phyloP scores from a whole-genome alignment of 2,113 vertebrate species.

The Hylia prasina region DNA sequence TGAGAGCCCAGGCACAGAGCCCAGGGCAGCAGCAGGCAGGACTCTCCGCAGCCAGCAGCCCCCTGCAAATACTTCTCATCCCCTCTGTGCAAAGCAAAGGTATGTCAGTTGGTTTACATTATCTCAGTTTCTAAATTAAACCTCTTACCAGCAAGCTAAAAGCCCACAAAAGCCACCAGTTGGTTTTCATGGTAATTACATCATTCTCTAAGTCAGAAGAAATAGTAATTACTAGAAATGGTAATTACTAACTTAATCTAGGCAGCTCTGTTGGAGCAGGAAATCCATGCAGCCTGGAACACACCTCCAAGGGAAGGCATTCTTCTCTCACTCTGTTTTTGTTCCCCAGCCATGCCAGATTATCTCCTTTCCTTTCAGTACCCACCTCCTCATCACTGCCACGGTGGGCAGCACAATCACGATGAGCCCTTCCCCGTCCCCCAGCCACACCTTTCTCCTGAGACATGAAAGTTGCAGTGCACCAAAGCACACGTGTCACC shows the following conservation, averaged over 20 bases:
- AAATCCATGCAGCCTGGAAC: not conserved
- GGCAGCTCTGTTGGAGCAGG: conserved; percentile 23
- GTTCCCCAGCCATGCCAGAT: not conserved
- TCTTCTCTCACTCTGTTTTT: not conserved
- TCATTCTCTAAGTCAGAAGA: conserved; percentile 12
- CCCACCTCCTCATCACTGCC: not conserved
- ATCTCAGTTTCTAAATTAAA: conserved; percentile 23
- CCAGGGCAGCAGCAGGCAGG: not conserved
- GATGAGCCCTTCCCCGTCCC: not conserved
- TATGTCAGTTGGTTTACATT: not conserved
- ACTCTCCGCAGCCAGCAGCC: not conserved
- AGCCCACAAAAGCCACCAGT: conserved; percentile 24
- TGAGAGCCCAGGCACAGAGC: not conserved
- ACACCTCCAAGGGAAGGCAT: not conserved
- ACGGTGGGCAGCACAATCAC: not conserved
- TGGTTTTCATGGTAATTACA: conserved; percentile 47
- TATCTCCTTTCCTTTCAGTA: not conserved
- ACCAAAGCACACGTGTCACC: not conserved
- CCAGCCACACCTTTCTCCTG: not conserved
- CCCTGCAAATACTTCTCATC: not conserved
- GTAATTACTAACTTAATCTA: conserved; percentile 48
- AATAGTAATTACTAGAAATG: conserved; percentile 51
- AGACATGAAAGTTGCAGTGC: not conserved
- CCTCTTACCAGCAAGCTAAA: not conserved
- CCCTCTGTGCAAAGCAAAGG: not conserved